Base-by-base conservation (phyloP, 2,888 invertebrate species). In the Heliconius cydno region DNA sequence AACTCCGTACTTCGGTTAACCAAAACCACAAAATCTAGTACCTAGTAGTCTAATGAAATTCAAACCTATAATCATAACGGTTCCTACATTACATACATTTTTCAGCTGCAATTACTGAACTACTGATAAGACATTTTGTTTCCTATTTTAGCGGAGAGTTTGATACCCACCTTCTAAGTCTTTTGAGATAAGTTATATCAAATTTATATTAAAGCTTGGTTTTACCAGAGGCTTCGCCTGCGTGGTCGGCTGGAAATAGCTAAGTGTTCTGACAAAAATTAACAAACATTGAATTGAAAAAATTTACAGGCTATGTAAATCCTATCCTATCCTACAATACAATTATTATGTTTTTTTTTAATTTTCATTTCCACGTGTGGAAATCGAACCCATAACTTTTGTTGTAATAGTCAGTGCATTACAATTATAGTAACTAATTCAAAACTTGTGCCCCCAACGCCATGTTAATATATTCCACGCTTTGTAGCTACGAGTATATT, bases 11-110 rank as follows among this genome's bases (percentile, higher is more conserved):
- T 41, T 15, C 13, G 68, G n/a, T n/a, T 41, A 68, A 68, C 68
- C 68, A 41, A 3, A 68, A 68, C 41, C 68, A 6, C 67, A 68
- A 68, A 68, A 68, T n/a, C 41, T 68, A 68, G 13, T 68, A 30
- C 30, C 30, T 34, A 41, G 41, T 13, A 10, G 10, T 4, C 19
- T 67, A 38, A 68, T 41, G 38, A 41, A 41, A 5, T 68, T 68
- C 13, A 5, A 41, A n/a, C 38, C 2, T 34, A 3, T n/a, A 25
- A n/a, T 41, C 5, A 41, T n/a, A 68, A 68, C 7, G 3, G 7
- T 52, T 52, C 13, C 7, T 52, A 60, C 3, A 63, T 28, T 28
- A 65, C 25, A 12, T 65, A 65, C 25, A 25, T 28, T 65, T 28
- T 28, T 65, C n/a, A 65, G 28, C 12, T 60, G 3, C 34, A 7